Conservation (phyloP, 1,140 invertebrate species). For the Caenorhabditis briggsae region DNA sequence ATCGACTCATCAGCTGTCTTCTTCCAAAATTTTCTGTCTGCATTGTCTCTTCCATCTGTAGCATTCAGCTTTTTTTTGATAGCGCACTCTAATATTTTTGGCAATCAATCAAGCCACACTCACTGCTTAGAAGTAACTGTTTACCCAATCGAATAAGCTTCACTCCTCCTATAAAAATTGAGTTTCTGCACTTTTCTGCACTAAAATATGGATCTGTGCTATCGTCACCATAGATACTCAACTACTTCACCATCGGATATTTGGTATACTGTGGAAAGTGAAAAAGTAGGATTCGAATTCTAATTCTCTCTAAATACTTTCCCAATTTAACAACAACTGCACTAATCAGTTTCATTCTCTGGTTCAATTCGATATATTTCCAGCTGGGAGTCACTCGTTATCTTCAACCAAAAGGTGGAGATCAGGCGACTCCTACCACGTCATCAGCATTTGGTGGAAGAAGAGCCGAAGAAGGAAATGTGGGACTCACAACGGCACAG, state of each 20-base stretch:
- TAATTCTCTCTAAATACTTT: background rate
- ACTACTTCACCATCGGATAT: background rate
- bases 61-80: background rate
- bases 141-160: background rate
- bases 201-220: background rate
- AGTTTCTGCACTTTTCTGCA: background rate
- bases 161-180: background rate
- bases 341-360: background rate
- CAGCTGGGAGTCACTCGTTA: constrained; percentile 42
- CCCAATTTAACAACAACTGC: background rate
- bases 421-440: constrained; percentile 28
- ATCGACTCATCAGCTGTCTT: background rate
- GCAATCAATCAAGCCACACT: background rate
- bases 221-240: background rate
- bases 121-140: constrained; percentile 6
- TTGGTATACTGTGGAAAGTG: constrained; percentile 12
- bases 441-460: background rate
- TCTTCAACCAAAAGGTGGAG: constrained; percentile 41
- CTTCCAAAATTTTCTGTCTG: background rate
- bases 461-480: background rate
- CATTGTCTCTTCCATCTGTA: background rate
- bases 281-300: background rate
- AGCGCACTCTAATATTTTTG: constrained; percentile 16
- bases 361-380: background rate
- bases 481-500: background rate